Evolutionary conservation across 2,888 invertebrate genomes (phyloP), one percentile per base, ranked within the genome.

Genomic region (Drosophila aldrichi): DNA sequence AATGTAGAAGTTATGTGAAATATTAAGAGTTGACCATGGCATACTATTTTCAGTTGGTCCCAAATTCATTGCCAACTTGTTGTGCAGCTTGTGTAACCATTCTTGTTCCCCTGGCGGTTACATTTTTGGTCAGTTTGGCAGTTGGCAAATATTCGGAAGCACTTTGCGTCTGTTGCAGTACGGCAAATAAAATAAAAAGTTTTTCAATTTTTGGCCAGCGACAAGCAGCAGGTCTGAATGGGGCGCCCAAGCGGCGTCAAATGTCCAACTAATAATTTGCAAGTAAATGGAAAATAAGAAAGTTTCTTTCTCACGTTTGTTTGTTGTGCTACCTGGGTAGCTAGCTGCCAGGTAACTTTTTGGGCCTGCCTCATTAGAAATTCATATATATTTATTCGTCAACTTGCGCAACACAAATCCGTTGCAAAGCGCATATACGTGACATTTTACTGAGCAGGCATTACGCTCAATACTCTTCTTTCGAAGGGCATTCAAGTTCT

Each of bases 231-330:
- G 62, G 69, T 55, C 67, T 69, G 70, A 69, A 68, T 56, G 67
- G 67, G 61, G 46, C 46, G 69, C 52, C 59, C 65, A 55, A 85
- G 73, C 62, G 82, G 66, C 82, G 75, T 82, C 80, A 71, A 88
- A 75, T 75, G 76, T 66, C 49, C 74, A 86, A 88, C 81, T 78
- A 80, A 84, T 88, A 85, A 88, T 78, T 88, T 85, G 77, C 70
- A 70, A 69, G 62, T 60, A 38, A 74, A 85, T 68, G 63, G 49
- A 49, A 70, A 73, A 65, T 56, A 58, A 54, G 16, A 72, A 65
- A 73, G 58, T 62, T 57, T 63, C 43, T 32, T 41, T 22, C 16
- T 20, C 12, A 16, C 10, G 22, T 18, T 5, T 12, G 14, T 4
- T 48, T 12, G 14, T 4, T 48, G 46, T 43, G 46, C 22, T 41